phyloP scores from a whole-genome alignment of 2,113 vertebrate species.

The Gadus macrocephalus region DNA sequence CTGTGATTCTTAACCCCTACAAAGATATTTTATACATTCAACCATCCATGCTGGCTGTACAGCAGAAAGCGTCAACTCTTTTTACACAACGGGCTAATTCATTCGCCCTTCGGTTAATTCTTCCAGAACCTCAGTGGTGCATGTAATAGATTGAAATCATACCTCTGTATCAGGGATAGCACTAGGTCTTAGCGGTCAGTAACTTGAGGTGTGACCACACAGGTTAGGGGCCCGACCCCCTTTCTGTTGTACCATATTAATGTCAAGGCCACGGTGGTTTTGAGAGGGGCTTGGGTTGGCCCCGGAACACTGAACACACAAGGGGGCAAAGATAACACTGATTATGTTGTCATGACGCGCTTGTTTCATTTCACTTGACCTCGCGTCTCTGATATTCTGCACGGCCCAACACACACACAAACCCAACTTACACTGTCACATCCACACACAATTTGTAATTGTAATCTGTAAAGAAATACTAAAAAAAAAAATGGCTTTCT shows the following conservation, averaged over 20 bases:
- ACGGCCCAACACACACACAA: background rate
- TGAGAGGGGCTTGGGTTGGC: conserved; percentile 2
- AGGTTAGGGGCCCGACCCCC: background rate
- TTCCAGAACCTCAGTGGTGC: conserved; percentile 1
- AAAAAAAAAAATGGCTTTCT: background rate
- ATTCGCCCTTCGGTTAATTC: background rate
- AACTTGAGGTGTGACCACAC: no score
- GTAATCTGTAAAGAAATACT: background rate
- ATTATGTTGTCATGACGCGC: conserved; percentile 5
- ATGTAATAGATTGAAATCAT: no score
- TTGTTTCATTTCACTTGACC: conserved; percentile 5
- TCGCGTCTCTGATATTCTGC: background rate
- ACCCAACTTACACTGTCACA: background rate
- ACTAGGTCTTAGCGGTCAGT: no score
- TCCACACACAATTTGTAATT: background rate
- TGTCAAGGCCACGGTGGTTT: no score
- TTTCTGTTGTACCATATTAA: background rate
- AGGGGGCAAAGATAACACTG: conserved; percentile 13
- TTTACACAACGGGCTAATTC: no score
- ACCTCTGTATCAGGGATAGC: no score
- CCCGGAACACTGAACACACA: conserved; percentile 7
- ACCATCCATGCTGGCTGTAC: no score
- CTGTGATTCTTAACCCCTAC: no score
- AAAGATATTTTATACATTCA: no score
- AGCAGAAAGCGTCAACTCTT: no score